Evolutionary conservation across 2,888 invertebrate species (phyloP).

Genomic region (Danaus chrysippus): DNA sequence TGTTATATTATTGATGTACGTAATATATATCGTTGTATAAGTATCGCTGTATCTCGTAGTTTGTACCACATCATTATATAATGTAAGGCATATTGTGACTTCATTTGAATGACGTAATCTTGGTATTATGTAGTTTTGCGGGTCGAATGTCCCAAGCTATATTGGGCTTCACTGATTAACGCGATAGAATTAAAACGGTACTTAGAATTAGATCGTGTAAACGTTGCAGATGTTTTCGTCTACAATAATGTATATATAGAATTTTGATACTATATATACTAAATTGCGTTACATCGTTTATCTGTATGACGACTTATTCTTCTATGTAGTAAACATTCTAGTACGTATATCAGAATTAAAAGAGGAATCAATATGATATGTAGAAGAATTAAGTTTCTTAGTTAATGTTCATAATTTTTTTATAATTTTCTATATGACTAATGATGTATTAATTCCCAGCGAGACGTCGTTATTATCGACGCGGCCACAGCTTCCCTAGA

Average conservation of each 20-base stretch:
- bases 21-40: neutral
- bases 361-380: too few species aligned
- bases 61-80: constrained; percentile 48
- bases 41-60: constrained; percentile 42
- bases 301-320: neutral
- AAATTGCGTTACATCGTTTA: constrained; percentile 9
- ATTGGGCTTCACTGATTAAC: constrained; percentile 46
- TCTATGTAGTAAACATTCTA: too few species aligned
- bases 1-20: neutral
- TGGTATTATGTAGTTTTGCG: constrained; percentile 51
- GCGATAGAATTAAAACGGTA: constrained; percentile 10
- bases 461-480: neutral
- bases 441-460: neutral
- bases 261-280: constrained; percentile 8
- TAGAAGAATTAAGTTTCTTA: too few species aligned
- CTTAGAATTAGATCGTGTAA: constrained; percentile 5
- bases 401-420: too few species aligned
- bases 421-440: neutral
- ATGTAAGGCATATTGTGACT: constrained; percentile 56
- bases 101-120: constrained; percentile 54
- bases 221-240: neutral
- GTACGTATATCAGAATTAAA: too few species aligned
- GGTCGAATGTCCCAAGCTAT: constrained; percentile 53
- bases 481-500: constrained; percentile 12
- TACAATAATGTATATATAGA: constrained; percentile 6